Evolutionary conservation across 2,113 vertebrate genomes (phyloP).

Genomic region (Ictalurus punctatus): DNA sequence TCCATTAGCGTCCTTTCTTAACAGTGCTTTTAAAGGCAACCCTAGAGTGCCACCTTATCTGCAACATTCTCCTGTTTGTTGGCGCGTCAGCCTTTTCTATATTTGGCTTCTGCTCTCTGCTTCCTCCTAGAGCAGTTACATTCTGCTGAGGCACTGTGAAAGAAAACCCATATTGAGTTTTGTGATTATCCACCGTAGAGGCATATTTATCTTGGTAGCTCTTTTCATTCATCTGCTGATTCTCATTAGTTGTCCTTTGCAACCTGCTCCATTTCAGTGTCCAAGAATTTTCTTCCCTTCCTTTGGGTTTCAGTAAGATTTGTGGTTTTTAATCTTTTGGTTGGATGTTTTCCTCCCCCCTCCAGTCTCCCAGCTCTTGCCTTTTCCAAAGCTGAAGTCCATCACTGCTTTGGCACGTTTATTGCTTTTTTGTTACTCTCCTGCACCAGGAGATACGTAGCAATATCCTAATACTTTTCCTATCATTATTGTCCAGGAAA

Average conservation of each 20-base stretch:
- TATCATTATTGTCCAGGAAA: slow-evolving; percentile 6
- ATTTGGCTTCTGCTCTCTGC: slow-evolving; percentile 20
- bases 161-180: slow-evolving; percentile 1
- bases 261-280: slow-evolving; percentile 48
- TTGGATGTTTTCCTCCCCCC: slow-evolving; percentile 41
- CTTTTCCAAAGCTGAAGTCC: slow-evolving; percentile 43
- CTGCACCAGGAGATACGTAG: slow-evolving; percentile 35
- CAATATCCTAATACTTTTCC: slow-evolving; percentile 31
- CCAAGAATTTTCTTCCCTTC: slow-evolving; percentile 31
- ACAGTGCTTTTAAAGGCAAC: slow-evolving; percentile 33
- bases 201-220: slow-evolving; percentile 37
- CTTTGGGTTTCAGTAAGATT: slow-evolving; percentile 37
- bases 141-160: slow-evolving; percentile 37
- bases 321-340: slow-evolving; percentile 14
- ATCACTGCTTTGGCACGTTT: slow-evolving; percentile 48
- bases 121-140: slow-evolving; percentile 7
- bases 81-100: slow-evolving; percentile 3
- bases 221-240: slow-evolving; percentile 66
- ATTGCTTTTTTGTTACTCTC: slow-evolving; percentile 41
- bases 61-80: not conserved
- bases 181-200: not conserved
- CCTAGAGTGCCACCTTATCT: not conserved
- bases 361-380: slow-evolving; percentile 38
- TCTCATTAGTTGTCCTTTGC: slow-evolving; percentile 63
- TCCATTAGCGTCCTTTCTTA: slow-evolving; percentile 4